Percentiles rank a stretch among this genome's conserved stretches.
phyloP scores from a whole-genome alignment of 2,888 invertebrate species.

The Neria commutata region DNA sequence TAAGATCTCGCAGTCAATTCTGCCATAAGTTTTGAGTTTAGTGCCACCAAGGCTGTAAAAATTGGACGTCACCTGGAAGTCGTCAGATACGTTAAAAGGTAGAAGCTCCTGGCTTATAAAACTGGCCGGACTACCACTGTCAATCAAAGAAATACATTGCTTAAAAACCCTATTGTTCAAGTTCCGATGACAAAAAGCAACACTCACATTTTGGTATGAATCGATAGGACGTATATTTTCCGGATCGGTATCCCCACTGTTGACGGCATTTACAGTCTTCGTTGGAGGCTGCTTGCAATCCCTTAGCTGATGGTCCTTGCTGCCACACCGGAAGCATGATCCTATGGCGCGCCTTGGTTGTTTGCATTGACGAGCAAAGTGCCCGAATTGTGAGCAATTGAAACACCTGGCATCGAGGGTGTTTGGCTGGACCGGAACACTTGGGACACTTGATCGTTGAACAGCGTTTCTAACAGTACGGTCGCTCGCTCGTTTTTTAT shows the following conservation, averaged over 20 bases:
- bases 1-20: no score
- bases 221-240: background rate
- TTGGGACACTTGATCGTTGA: no score
- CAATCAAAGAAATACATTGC: slow-evolving; percentile 16
- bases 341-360: slow-evolving; percentile 13
- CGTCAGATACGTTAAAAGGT: no score
- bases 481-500: no score
- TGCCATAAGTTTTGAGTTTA: no score
- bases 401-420: no score
- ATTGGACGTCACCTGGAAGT: no score
- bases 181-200: background rate
- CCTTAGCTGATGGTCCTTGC: slow-evolving; percentile 6
- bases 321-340: slow-evolving; percentile 12
- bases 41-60: no score
- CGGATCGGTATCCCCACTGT: background rate
- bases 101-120: background rate
- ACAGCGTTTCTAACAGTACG: no score
- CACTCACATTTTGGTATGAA: slow-evolving; percentile 8
- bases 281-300: slow-evolving; percentile 13
- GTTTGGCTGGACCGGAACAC: no score
- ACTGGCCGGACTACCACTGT: slow-evolving; percentile 15
- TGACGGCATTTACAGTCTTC: background rate
- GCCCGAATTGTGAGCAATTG: no score
- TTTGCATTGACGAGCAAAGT: no score
- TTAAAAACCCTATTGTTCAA: slow-evolving; percentile 1